These are phyloP conservation scores for Geophilus truncorum DNA, from an alignment of 2,888 invertebrate species.

Conservation along the genomic window DNA sequence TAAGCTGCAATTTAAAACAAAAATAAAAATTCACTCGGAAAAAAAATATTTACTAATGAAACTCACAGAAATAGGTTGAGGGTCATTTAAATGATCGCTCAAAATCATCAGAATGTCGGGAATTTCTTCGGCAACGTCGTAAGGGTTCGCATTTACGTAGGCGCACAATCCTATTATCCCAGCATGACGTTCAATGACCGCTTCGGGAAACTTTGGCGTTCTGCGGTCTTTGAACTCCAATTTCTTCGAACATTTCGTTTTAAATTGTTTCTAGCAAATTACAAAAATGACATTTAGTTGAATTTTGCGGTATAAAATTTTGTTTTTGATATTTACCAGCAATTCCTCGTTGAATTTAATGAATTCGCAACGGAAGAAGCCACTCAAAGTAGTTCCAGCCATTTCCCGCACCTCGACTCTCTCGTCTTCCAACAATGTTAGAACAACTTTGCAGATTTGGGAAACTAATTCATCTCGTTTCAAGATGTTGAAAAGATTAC, in stretches of 20 bases:
- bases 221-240: slow-evolving; percentile 51
- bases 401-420: slow-evolving; percentile 63
- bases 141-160: no score
- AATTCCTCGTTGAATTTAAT: no score
- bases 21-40: neutral
- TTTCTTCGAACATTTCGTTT: no score
- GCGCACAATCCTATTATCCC: slow-evolving; percentile 85
- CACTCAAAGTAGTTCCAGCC: slow-evolving; percentile 75
- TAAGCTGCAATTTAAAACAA: slow-evolving; percentile 56
- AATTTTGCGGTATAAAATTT: no score
- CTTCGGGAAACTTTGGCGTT: slow-evolving; percentile 38
- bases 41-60: neutral
- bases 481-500: slow-evolving; percentile 53
- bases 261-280: no score
- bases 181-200: slow-evolving; percentile 58
- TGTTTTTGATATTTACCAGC: no score
- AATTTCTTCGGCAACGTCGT: no score
- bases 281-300: no score
- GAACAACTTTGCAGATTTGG: slow-evolving; percentile 56
- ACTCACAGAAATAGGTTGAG: slow-evolving; percentile 77
- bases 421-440: slow-evolving; percentile 63
- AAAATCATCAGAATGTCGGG: no score
- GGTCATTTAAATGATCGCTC: slow-evolving; percentile 80
- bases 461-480: slow-evolving; percentile 48
- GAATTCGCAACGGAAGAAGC: slow-evolving; percentile 78